A percentile compares a stretch with the other conserved stretches of the same genome.
phyloP scores from a whole-genome alignment of 2,888 invertebrate species.

The Perdita meconis region DNA sequence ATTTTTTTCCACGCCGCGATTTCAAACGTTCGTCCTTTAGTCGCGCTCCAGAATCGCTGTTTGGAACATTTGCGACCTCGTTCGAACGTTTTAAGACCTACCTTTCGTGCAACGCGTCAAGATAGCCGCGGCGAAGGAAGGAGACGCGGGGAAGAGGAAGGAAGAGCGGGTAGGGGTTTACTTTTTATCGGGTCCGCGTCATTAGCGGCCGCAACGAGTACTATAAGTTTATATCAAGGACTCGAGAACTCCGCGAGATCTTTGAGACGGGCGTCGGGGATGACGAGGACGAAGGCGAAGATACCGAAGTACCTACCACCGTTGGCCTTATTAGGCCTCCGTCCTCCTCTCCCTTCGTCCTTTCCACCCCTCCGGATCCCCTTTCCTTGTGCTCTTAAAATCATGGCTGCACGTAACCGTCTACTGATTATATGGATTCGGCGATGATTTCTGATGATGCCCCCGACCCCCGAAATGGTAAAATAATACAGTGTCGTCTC shows the following conservation, averaged over 20 bases:
- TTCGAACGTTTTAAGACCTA: conserved; percentile 56
- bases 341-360: conserved; percentile 25
- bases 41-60: conserved; percentile 51
- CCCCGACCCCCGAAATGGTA: conserved; percentile 78
- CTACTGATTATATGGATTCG: conserved; percentile 81
- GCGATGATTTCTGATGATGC: conserved; percentile 81
- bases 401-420: conserved; percentile 77
- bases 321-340: conserved; percentile 71
- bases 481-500: conserved; percentile 81
- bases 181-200: conserved; percentile 69
- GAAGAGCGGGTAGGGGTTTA: conserved; percentile 39
- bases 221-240: conserved; percentile 63
- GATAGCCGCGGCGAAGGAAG: conserved; percentile 15
- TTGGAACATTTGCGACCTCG: conserved; percentile 54
- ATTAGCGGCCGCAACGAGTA: conserved; percentile 67
- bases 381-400: conserved; percentile 69
- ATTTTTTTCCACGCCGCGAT: conserved; percentile 42
- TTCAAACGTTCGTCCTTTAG: conserved; percentile 27
- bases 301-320: conserved; percentile 63
- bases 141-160: conserved; percentile 17
- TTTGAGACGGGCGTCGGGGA: conserved; percentile 29
- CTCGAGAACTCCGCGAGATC: conserved; percentile 44
- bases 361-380: conserved; percentile 27
- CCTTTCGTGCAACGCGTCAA: conserved; percentile 61
- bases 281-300: conserved; percentile 48